Base-by-base conservation (phyloP, 2,888 invertebrate genomes). In the Apeira syringaria region DNA sequence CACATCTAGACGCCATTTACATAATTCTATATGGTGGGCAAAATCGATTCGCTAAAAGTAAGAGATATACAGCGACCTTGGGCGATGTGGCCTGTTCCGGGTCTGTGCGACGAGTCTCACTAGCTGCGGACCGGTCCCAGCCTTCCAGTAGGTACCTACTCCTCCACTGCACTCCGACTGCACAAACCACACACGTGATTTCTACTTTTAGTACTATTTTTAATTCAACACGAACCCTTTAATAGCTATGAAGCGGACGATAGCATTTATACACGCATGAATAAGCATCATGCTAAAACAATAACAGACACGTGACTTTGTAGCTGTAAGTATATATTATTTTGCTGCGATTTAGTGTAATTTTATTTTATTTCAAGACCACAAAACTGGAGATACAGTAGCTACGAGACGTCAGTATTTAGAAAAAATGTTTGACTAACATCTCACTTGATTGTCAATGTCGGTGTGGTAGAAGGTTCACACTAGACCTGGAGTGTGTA, bases 31-130 rank as follows among this genome's bases (percentile, higher is more conserved):
- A 48, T 46, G 45, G 46, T 27, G 38, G 45, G 45, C 30, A 53
- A 64, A 61, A 59, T 62, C 64, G 63, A 58, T 31, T 65, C 53
- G 57, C 64, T 77, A 74, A 72, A 78, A 79, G 76, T 78, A 77
- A 81, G 61, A 79, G 72, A 82, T 77, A 82, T 77, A 79, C 73
- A 50, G 66, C 68, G 81, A 77, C 88, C 88, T 87, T 87, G 86
- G 64, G 57, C 68, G 59, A 60, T 68, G 73, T 66, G 66, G 68
- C 66, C 64, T 68, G 78, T 86, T 87, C 86, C 87, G 86, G 84
- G 85, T 87, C 74, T 69, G 68, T 61, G 71, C 67, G 72, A 65
- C 74, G 65, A 61, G 64, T 56, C 62, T 34, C 10, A 15, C 18
- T 28, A 27, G 36, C 24, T 25, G 27, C 29, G 30, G 69, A 76